Evolutionary conservation across 35 echinoderm and acorn worm species (phyloP), one percentile per base, ranked within the genome.

Genomic region (Acanthaster planci): DNA sequence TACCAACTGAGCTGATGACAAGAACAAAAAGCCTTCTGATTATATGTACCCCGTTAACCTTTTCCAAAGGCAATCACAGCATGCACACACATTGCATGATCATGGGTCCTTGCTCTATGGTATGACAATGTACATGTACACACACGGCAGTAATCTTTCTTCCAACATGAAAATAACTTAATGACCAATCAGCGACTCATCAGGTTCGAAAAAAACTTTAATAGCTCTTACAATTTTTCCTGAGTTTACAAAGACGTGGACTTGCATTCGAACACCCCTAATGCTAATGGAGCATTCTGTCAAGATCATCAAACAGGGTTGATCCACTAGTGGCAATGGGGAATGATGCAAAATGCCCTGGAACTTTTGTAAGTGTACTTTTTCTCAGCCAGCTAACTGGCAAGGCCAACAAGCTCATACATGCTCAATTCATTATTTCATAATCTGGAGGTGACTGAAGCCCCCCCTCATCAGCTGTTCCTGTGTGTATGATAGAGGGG

Each of bases 321-420:
- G 16, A 31, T 31, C 64, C 64, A 72, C 0, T 2, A 15, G 23
- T 29, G 23, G 26, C 30, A 72, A 35, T 27, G 30, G 64, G 64
- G 64, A 26, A 14, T 26, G 26, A 14, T 26, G 30, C 30, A 26
- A 23, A 23, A 47, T 12, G 12, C 4, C 42, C 42, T 47, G 42
- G 42, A 47, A 47, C 42, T 47, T 47, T 47, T 59, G 21, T 72
- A 8, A 72, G 34, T 31, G 26, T 72, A 7, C n/a, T 16, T 2
- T 72, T 72, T 72, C 30, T 72, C 34, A 34, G 64, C 64, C 34
- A 1, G 4, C 14, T 72, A 72, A 72, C 30, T 31, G 64, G 26
- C 1, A 15, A 72, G 64, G 64, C 30, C 64, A 72, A 72, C 29
- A 72, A 72, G 64, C 64, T 72, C 64, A 72, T 72, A 72, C 29